phyloP scores from a whole-genome alignment of 2,888 invertebrate species.

The Macrosoma leucophasiata region DNA sequence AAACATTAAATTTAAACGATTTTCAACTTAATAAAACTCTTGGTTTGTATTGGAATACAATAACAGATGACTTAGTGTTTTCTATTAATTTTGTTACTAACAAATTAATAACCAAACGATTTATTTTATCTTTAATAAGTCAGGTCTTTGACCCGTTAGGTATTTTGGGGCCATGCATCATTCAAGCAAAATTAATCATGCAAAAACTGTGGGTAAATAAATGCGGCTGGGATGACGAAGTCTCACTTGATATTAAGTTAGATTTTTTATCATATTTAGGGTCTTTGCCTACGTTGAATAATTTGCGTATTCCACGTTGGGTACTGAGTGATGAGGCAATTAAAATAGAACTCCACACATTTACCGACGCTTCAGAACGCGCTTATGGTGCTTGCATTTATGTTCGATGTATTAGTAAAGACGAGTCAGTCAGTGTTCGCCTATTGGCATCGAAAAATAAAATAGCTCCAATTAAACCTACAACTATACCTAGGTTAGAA shows the following conservation, averaged over 20 bases:
- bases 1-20: slow-evolving; percentile 9
- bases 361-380: slow-evolving; percentile 27
- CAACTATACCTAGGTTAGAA: slow-evolving; percentile 21
- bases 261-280: slow-evolving; percentile 7
- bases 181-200: slow-evolving; percentile 27
- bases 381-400: slow-evolving; percentile 29
- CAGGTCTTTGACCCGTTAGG: slow-evolving; percentile 32
- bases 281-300: slow-evolving; percentile 14
- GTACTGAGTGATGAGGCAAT: slow-evolving; percentile 9
- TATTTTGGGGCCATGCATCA: slow-evolving; percentile 23
- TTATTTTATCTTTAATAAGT: slow-evolving; percentile 22
- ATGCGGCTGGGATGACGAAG: slow-evolving; percentile 26
- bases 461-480: slow-evolving; percentile 24
- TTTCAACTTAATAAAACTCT: slow-evolving; percentile 24
- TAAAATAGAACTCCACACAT: slow-evolving; percentile 25
- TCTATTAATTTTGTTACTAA: slow-evolving; percentile 17
- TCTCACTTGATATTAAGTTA: slow-evolving; percentile 17
- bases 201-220: slow-evolving; percentile 26
- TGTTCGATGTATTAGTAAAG: slow-evolving; percentile 11
- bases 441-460: slow-evolving; percentile 24
- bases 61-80: slow-evolving; percentile 23
- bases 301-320: slow-evolving; percentile 23
- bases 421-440: slow-evolving; percentile 19
- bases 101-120: slow-evolving; percentile 28
- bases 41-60: slow-evolving; percentile 27